phyloP scores from a whole-genome alignment of 2,888 invertebrate genomes.

The Nudaria mundana region DNA sequence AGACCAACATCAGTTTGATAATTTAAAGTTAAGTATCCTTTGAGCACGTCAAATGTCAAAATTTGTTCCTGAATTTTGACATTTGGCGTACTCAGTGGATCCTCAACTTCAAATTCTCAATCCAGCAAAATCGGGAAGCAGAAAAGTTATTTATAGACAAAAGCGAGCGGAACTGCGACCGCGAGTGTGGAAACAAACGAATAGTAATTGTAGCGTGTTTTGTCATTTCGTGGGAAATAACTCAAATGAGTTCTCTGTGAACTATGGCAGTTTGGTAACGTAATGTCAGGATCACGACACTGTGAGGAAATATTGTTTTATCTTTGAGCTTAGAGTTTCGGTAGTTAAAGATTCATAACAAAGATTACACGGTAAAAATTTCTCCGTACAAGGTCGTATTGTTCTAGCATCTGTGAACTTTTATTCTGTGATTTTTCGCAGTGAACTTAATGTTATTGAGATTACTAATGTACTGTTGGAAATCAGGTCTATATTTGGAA shows the following conservation, averaged over 20 bases:
- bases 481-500: not conserved
- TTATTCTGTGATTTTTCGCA: not conserved
- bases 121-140: too few species aligned
- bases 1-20: too few species aligned
- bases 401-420: not conserved
- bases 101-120: too few species aligned
- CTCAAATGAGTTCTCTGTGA: conserved; percentile 24
- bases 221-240: conserved; percentile 68
- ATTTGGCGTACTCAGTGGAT: too few species aligned
- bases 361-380: conserved; percentile 20
- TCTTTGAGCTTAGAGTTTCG: conserved; percentile 15
- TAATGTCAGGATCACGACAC: conserved; percentile 35
- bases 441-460: not conserved
- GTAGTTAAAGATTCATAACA: conserved; percentile 21
- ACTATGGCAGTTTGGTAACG: conserved; percentile 26
- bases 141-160: too few species aligned
- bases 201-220: conserved; percentile 48
- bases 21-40: too few species aligned
- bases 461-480: not conserved
- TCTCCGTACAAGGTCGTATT: conserved; percentile 13
- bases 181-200: conserved; percentile 55
- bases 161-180: too few species aligned
- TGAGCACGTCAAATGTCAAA: too few species aligned
- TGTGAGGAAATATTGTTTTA: conserved; percentile 24
- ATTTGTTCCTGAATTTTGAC: too few species aligned